Evolutionary conservation across 1,140 invertebrate species (phyloP).

Genomic region (Hetaerina americana): DNA sequence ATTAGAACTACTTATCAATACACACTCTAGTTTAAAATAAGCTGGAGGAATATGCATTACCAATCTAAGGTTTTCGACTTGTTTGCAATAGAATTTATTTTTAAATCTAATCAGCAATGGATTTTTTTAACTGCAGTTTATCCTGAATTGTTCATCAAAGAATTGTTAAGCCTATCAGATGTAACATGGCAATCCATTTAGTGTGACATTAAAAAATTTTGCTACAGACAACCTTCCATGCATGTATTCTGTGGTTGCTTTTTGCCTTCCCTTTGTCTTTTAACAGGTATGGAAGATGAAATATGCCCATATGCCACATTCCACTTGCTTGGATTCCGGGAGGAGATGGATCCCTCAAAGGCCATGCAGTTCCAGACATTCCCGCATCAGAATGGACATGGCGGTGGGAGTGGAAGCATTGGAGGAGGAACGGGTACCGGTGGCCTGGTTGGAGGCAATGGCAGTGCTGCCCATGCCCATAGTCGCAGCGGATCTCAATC

Average conservation of each 20-base stretch:
- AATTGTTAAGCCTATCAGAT: too few species aligned
- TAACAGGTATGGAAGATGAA: constrained; percentile 79
- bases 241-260: background rate
- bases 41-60: too few species aligned
- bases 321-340: constrained; percentile 83
- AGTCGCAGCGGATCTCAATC: constrained; percentile 74
- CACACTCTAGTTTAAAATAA: too few species aligned
- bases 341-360: constrained; percentile 86
- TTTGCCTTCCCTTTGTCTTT: constrained; percentile 13
- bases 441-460: constrained; percentile 45
- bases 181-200: too few species aligned
- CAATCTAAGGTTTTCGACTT: too few species aligned
- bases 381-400: constrained; percentile 59
- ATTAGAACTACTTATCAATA: too few species aligned
- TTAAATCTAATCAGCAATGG: too few species aligned
- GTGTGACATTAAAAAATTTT: too few species aligned
- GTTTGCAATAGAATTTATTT: too few species aligned
- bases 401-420: constrained; percentile 25
- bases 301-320: constrained; percentile 90
- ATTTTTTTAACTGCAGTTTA: too few species aligned
- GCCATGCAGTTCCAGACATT: constrained; percentile 78
- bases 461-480: constrained; percentile 48
- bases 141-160: too few species aligned
- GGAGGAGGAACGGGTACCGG: constrained; percentile 53
- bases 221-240: too few species aligned